These are phyloP conservation scores for Hemiscyllium ocellatum DNA, from an alignment of 2,113 vertebrate species.

Conservation along the genomic window DNA sequence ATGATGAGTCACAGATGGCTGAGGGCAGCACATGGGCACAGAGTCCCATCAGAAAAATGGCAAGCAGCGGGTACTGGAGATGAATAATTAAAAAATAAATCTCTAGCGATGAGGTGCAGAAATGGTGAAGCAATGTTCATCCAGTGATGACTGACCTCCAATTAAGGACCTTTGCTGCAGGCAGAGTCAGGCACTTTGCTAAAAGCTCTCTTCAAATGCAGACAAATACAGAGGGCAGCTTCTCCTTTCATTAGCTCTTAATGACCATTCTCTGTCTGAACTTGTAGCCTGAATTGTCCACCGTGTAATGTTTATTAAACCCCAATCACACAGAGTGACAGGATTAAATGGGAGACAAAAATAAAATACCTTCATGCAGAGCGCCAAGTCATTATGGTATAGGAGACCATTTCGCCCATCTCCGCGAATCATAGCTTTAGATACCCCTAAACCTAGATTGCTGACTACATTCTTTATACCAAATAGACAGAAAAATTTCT, in stretches of 20 bases:
- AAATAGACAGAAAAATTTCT: too few relatives aligned
- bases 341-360: too few relatives aligned
- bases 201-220: background rate
- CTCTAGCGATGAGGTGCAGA: background rate
- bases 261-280: background rate
- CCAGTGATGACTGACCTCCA: background rate
- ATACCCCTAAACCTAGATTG: too few relatives aligned
- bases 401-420: too few relatives aligned
- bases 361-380: too few relatives aligned
- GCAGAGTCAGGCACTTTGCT: background rate
- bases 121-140: background rate
- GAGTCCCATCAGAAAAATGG: background rate
- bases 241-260: background rate
- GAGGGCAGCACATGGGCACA: background rate
- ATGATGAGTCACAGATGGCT: background rate
- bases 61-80: background rate
- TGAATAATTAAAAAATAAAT: slow-evolving; percentile 9
- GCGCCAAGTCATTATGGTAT: too few relatives aligned
- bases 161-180: background rate
- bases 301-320: background rate
- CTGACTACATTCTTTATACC: too few relatives aligned
- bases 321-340: background rate
- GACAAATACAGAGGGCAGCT: background rate
- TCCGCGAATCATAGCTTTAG: too few relatives aligned
- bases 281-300: too few relatives aligned